Evolutionary conservation across 2,113 vertebrate species (phyloP).

Genomic region (Benitochromis conjunctus): DNA sequence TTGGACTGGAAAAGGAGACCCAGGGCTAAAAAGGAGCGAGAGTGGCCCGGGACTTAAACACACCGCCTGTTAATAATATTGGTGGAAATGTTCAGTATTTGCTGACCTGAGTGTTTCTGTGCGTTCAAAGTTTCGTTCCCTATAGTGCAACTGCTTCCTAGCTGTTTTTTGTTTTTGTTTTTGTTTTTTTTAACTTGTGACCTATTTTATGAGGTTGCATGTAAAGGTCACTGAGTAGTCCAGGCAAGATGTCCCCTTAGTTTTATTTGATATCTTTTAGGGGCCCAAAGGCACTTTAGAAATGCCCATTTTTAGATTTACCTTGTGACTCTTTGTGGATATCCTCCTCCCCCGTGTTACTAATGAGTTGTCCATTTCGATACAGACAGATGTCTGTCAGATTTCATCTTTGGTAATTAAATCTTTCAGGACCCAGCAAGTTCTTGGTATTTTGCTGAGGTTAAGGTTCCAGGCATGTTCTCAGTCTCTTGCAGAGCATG

Average conservation of each 20-base stretch:
- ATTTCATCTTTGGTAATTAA: background rate
- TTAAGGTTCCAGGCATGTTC: conserved; percentile 13
- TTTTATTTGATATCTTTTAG: background rate
- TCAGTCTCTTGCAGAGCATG: conserved; percentile 47
- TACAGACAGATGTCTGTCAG: background rate
- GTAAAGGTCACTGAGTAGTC: background rate
- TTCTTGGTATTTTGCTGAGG: conserved; percentile 18
- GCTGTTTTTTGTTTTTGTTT: background rate
- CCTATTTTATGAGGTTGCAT: background rate
- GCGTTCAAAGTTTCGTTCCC: background rate
- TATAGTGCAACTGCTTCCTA: background rate
- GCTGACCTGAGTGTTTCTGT: background rate
- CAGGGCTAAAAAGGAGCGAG: background rate
- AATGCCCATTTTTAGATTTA: background rate
- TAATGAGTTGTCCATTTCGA: background rate
- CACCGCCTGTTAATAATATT: background rate
- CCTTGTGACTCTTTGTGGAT: background rate
- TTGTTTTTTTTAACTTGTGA: background rate
- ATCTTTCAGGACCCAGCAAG: background rate
- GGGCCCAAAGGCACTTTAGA: background rate
- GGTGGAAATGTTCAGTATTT: background rate
- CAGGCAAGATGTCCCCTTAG: background rate
- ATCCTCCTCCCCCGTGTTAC: background rate
- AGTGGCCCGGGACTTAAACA: background rate
- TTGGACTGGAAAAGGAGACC: background rate